phyloP scores from a whole-genome alignment of 1,140 invertebrate genomes.

The Platorchestia sp. region DNA sequence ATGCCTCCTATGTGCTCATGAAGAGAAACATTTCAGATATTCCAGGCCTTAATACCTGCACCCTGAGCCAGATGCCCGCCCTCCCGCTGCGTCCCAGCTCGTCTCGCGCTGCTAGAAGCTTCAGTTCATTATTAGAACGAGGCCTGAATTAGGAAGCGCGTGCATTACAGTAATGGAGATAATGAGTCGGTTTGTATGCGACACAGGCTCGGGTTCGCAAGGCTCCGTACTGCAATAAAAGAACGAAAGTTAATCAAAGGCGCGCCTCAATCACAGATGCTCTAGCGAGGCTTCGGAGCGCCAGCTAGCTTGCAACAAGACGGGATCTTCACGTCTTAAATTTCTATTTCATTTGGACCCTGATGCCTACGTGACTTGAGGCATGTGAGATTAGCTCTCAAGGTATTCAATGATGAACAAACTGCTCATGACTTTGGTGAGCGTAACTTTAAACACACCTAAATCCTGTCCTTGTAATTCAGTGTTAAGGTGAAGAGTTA shows the following conservation, averaged over 20 bases:
- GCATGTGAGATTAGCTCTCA: background rate
- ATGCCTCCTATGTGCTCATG: background rate
- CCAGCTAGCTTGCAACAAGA: background rate
- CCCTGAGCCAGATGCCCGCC: background rate
- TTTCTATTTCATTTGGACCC: background rate
- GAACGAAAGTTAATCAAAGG: constrained; percentile 51
- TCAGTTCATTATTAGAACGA: background rate
- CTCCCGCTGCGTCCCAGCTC: background rate
- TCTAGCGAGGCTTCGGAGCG: background rate
- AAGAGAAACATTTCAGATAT: background rate
- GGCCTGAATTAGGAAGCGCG: constrained; percentile 40
- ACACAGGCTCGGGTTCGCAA: background rate
- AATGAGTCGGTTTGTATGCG: constrained; percentile 47
- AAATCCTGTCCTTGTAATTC: background rate
- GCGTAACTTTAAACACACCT: background rate
- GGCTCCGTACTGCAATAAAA: constrained; percentile 46
- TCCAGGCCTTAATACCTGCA: background rate
- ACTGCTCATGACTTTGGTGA: background rate
- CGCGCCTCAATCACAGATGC: constrained; percentile 44
- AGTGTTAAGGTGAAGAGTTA: no score
- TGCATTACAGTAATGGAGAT: constrained; percentile 41
- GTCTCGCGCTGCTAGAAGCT: background rate
- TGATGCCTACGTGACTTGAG: background rate
- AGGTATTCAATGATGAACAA: background rate
- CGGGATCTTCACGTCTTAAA: background rate